These are phyloP conservation scores for Chanos chanos DNA, from an alignment of 2,797 vertebrate species.

Conservation along the genomic window DNA sequence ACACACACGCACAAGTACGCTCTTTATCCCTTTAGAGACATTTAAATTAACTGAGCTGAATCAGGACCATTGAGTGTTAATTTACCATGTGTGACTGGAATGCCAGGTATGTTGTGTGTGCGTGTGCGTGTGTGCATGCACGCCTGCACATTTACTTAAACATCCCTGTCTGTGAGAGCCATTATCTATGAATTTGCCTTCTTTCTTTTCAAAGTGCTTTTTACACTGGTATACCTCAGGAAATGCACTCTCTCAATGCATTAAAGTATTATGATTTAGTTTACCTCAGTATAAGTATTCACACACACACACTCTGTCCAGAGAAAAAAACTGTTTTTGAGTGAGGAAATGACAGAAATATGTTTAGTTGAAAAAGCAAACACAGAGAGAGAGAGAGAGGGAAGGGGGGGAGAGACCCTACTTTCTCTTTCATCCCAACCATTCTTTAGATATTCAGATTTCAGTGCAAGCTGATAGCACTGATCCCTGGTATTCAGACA, in stretches of 20 bases:
- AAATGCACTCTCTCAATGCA: too few species aligned
- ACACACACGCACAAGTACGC: not conserved
- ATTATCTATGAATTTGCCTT: too few species aligned
- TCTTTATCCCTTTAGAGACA: not conserved
- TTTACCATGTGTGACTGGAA: not conserved
- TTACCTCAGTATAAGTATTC: not conserved
- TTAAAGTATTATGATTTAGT: too few species aligned
- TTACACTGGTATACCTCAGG: too few species aligned
- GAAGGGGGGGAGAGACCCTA: too few species aligned
- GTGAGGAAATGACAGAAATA: too few species aligned
- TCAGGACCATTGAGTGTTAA: not conserved
- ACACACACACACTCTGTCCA: not conserved
- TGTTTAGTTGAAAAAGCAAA: too few species aligned
- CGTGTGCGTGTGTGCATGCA: too few species aligned
- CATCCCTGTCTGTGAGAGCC: not conserved
- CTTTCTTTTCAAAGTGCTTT: too few species aligned
- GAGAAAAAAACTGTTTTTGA: too few species aligned
- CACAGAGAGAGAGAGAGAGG: too few species aligned
- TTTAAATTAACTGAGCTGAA: not conserved
- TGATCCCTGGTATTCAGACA: constrained; percentile 45
- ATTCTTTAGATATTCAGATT: constrained; percentile 61
- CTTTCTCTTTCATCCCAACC: constrained; percentile 11
- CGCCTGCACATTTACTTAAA: too few species aligned
- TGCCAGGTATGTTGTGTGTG: not conserved
- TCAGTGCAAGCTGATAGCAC: constrained; percentile 66